Evolutionary conservation across 2,888 invertebrate genomes (phyloP).

Genomic region (Ecdyonurus torrentis): DNA sequence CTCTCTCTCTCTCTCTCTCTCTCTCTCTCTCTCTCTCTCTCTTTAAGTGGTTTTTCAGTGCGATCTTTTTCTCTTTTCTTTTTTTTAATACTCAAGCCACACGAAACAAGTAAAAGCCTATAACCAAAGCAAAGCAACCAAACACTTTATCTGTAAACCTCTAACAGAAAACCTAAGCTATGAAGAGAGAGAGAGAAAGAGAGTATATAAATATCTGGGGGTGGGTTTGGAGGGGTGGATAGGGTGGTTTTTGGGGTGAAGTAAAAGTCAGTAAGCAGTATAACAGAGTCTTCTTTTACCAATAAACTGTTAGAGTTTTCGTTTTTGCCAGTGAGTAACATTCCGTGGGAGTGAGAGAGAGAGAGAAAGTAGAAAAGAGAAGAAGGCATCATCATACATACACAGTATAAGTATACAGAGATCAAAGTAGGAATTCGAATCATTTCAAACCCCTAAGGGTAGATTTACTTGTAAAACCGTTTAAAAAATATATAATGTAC

Average conservation of each 20-base stretch:
- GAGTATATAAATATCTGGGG: neutral
- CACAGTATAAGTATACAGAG: neutral
- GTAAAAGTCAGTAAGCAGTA: neutral
- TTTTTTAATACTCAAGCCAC: neutral
- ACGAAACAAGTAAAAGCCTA: neutral
- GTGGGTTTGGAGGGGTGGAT: neutral
- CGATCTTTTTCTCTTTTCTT: neutral
- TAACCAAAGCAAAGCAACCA: neutral
- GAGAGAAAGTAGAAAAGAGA: no score
- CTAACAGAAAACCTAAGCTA: neutral
- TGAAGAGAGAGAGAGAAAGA: no score
- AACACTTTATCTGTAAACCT: neutral
- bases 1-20: no score
- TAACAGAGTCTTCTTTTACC: neutral
- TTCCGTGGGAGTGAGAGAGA: neutral
- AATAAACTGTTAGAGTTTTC: neutral
- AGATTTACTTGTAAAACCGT: neutral
- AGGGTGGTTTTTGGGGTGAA: neutral
- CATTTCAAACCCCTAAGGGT: neutral
- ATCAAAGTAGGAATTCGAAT: slow-evolving; percentile 2
- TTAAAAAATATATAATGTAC: no score
- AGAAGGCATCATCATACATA: no score
- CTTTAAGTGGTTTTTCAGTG: neutral
- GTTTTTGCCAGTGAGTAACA: neutral
- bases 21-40: no score